phyloP scores from a whole-genome alignment of 2,113 vertebrate genomes.

The Otocyon megalotis region DNA sequence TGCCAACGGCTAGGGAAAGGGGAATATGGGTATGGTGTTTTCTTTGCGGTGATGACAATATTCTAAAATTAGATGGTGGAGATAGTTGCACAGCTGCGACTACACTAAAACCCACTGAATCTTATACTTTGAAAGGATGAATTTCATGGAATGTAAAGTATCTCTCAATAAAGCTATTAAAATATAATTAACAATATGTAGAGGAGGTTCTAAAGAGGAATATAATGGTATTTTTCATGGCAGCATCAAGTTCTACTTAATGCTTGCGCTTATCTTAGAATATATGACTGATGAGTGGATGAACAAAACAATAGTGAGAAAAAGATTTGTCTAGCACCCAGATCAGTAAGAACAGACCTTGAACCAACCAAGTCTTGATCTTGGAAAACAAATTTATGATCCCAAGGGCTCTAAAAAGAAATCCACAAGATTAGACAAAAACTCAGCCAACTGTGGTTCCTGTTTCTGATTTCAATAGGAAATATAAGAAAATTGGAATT shows the following conservation, averaged over 20 bases:
- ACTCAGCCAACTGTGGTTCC: neutral
- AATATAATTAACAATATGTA: neutral
- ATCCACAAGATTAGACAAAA: neutral
- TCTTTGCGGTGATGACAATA: neutral
- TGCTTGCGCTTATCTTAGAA: neutral
- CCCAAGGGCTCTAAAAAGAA: neutral
- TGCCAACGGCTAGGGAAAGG: neutral
- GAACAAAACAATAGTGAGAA: neutral
- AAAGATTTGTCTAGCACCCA: neutral
- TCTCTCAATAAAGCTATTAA: neutral
- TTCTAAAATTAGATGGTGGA: neutral
- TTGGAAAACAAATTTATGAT: neutral
- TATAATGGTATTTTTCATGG: neutral
- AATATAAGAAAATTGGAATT: neutral
- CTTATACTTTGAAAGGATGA: neutral
- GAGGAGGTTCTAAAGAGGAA: neutral
- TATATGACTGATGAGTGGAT: neutral
- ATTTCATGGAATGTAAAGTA: neutral
- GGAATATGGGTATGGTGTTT: neutral
- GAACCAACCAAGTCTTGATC: neutral
- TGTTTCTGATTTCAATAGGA: neutral
- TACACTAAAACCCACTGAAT: neutral
- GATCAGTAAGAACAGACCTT: constrained; percentile 19
- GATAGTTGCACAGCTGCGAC: neutral
- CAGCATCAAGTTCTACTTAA: neutral